Base-by-base conservation (phyloP, 1,140 invertebrate genomes). In the Drosophila ananassae region DNA sequence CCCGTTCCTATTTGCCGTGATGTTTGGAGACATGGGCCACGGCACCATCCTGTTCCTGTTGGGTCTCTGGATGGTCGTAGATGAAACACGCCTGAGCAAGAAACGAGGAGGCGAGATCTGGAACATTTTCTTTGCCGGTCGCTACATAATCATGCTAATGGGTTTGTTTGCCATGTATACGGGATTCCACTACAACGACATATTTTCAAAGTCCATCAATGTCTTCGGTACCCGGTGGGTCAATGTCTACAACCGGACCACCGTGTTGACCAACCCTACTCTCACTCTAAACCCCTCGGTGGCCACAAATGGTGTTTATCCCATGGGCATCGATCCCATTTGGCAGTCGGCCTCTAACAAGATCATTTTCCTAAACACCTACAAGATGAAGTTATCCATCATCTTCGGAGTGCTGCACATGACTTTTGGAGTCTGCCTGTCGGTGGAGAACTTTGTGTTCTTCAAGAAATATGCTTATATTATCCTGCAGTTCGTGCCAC, bases 301-400 rank as follows among this genome's bases (percentile, higher is more conserved):
- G 3, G 96, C 77, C 61, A 79, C 81, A 0, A 76, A 92, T 12
- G 73, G 77, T 1, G 72, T 77, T 34, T 89, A 85, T 53, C 78
- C 76, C 4, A 77, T 91, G 83, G 91, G 87, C 32, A 62, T 90
- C 2, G 97, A 98, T 93, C 97, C 97, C 10, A 94, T 96, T 56
- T 98, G 97, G 97, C 95, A 98, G 92, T 90, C 97, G 54, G 95
- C 98, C 3, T 93, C 95, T 55, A 99, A 99, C 93, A 99, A 99
- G 93, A 98, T 99, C 79, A 96, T 97, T 34, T 99, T 99, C 93
- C 93, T 98, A n/a, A 99, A 99, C 93, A 98, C 98, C 0, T 98
- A 97, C 93, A 99, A 99, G 93, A 99, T 99, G 98, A 99, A 99
- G 92, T 93, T 98, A 21, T 99, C 98, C 9, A 97, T 99, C 59